Evolutionary conservation across 2,113 vertebrate species (phyloP).

Genomic region (Pomatostomus ruficeps): DNA sequence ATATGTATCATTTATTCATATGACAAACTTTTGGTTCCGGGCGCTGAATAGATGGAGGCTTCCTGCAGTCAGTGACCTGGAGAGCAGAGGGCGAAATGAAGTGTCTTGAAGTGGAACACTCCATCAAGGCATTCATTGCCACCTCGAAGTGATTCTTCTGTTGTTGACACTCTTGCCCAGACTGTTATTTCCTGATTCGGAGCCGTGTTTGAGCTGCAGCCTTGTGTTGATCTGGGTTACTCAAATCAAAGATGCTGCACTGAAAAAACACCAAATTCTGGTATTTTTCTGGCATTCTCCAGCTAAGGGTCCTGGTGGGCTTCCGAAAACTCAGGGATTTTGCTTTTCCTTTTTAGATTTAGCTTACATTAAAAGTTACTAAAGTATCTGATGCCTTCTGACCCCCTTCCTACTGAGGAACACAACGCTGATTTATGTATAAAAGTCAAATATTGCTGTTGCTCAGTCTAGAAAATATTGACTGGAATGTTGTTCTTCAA

Average conservation of each 20-base stretch:
- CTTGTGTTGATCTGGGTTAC: background rate
- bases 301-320: background rate
- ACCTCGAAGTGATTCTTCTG: background rate
- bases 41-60: background rate
- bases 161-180: background rate
- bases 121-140: background rate
- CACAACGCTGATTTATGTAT: background rate
- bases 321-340: background rate
- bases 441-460: background rate
- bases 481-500: background rate
- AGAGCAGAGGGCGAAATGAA: background rate
- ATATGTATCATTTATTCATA: background rate
- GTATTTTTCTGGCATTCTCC: background rate
- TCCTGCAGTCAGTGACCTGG: background rate
- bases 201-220: background rate
- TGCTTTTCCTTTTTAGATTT: background rate
- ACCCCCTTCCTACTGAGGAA: background rate
- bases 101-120: background rate
- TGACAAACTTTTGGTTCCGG: background rate
- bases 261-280: background rate
- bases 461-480: background rate
- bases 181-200: background rate
- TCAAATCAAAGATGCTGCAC: background rate
- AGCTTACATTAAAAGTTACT: background rate
- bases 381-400: background rate